phyloP scores from a whole-genome alignment of 2,888 invertebrate genomes.

The Tipula helvola region DNA sequence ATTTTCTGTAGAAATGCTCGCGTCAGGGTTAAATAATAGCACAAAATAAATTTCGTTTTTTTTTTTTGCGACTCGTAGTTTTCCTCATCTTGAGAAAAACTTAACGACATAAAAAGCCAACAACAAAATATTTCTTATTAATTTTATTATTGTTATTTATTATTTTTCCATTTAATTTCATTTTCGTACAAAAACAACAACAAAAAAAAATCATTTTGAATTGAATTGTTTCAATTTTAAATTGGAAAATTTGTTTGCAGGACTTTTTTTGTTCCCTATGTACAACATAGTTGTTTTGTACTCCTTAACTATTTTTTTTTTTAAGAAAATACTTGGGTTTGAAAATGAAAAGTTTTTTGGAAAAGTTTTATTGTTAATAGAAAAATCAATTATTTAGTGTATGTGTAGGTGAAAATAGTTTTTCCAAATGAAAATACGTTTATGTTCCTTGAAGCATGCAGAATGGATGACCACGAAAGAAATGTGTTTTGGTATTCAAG shows the following conservation, averaged over 20 bases:
- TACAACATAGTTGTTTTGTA: background rate
- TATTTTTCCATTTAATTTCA: conserved; percentile 4
- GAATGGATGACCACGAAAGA: background rate
- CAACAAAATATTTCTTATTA: background rate
- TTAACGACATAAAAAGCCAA: background rate
- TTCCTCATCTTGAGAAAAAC: background rate
- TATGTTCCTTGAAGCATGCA: background rate
- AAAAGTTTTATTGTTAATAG: background rate
- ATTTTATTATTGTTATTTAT: conserved; percentile 4
- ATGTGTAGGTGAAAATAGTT: background rate
- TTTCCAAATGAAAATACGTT: background rate
- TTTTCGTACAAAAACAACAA: background rate
- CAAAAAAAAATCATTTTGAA: background rate
- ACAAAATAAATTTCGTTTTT: background rate
- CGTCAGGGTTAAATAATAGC: background rate
- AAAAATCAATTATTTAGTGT: background rate
- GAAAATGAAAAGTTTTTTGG: background rate
- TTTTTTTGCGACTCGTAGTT: background rate
- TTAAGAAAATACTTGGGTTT: background rate
- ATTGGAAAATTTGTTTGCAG: background rate
- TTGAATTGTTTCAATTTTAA: background rate
- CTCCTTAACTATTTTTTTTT: background rate
- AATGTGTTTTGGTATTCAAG: background rate
- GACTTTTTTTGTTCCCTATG: background rate
- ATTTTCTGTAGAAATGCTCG: background rate